Evolutionary conservation across 2,888 invertebrate genomes (phyloP).

Genomic region (Eupithecia pulchellata): DNA sequence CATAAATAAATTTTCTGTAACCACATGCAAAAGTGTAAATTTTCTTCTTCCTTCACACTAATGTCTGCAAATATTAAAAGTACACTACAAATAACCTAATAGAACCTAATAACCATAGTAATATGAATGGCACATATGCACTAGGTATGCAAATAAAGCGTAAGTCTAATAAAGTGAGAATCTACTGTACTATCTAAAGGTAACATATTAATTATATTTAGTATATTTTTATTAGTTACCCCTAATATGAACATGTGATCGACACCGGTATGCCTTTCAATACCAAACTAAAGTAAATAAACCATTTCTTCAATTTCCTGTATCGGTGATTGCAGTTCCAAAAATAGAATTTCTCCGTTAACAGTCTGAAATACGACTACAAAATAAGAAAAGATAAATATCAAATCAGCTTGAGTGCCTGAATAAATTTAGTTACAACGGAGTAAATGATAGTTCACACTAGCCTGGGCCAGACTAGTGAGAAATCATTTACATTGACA

Average conservation of each 20-base stretch:
- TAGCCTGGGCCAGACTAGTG: too few relatives aligned
- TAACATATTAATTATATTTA: background rate
- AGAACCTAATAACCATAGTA: constrained; percentile 4
- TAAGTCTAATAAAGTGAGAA: background rate
- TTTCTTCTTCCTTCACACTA: constrained; percentile 22
- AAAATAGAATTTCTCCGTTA: background rate
- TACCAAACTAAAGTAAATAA: constrained; percentile 5
- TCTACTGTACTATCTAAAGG: background rate
- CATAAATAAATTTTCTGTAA: constrained; percentile 61
- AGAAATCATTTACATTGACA: too few relatives aligned
- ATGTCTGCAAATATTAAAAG: background rate
- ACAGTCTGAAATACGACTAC: background rate
- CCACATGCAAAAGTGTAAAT: constrained; percentile 40
- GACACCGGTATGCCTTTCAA: background rate
- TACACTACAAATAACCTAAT: constrained; percentile 18
- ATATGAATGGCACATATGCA: constrained; percentile 18
- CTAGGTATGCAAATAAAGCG: too few relatives aligned
- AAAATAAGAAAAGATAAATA: constrained; percentile 9
- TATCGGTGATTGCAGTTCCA: constrained; percentile 13
- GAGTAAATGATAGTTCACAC: background rate
- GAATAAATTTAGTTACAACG: background rate
- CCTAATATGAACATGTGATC: background rate
- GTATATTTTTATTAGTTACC: too few relatives aligned
- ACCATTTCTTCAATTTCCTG: constrained; percentile 16
- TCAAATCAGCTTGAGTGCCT: constrained; percentile 1